phyloP scores from a whole-genome alignment of 2,888 invertebrate genomes.

The Drosophila melanosoma region DNA sequence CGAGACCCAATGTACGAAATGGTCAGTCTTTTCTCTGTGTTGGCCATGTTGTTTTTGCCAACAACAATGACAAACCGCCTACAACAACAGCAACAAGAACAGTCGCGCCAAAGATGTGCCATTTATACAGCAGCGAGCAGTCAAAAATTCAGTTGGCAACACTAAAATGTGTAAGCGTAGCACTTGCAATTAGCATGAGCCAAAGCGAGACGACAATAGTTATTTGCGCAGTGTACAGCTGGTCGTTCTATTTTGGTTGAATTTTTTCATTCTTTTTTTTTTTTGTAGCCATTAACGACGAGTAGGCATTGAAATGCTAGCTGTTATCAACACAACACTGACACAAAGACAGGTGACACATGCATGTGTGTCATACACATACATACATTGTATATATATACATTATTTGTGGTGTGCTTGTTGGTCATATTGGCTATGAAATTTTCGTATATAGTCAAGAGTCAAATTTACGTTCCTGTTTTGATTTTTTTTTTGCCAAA shows the following conservation, averaged over 20 bases:
- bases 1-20: slow-evolving; percentile 33
- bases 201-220: slow-evolving; percentile 49
- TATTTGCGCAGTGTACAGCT: slow-evolving; percentile 25
- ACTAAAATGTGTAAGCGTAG: slow-evolving; percentile 32
- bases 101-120: slow-evolving; percentile 61
- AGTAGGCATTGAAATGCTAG: slow-evolving; percentile 51
- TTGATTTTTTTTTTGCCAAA: slow-evolving; percentile 18
- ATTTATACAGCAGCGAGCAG: slow-evolving; percentile 39
- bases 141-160: slow-evolving; percentile 71
- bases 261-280: slow-evolving; percentile 1
- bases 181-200: slow-evolving; percentile 42
- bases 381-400: not conserved
- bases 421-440: slow-evolving; percentile 44
- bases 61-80: slow-evolving; percentile 19
- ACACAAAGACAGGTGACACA: slow-evolving; percentile 40
- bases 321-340: slow-evolving; percentile 66
- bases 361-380: slow-evolving; percentile 1
- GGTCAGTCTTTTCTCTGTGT: slow-evolving; percentile 30
- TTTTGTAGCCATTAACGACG: slow-evolving; percentile 32
- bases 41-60: slow-evolving; percentile 48
- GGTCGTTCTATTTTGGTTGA: slow-evolving; percentile 27
- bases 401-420: slow-evolving; percentile 17
- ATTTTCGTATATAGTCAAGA: slow-evolving; percentile 42
- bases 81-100: slow-evolving; percentile 53
- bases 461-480: slow-evolving; percentile 26